Conservation (phyloP, 2,888 invertebrate species). For the Macaria notata region DNA sequence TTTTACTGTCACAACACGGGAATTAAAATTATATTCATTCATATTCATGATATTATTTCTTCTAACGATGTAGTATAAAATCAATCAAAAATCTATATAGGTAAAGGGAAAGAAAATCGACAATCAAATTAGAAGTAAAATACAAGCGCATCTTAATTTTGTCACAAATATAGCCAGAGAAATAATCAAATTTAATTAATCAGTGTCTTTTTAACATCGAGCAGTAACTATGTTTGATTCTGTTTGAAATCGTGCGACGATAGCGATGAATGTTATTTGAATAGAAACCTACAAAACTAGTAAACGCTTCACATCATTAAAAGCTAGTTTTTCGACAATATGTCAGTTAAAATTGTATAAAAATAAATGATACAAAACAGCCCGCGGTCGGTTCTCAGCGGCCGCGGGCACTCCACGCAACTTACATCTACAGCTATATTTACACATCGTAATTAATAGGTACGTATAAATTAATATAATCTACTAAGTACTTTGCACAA, state of each 20-base stretch:
- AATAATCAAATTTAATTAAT: background rate
- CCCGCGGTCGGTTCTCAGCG: slow-evolving; percentile 40
- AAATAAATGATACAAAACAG: slow-evolving; percentile 67
- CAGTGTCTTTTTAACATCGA: slow-evolving; percentile 7
- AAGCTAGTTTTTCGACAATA: slow-evolving; percentile 74
- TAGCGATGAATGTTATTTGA: slow-evolving; percentile 37
- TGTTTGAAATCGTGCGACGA: slow-evolving; percentile 26
- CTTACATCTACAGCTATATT: slow-evolving; percentile 62
- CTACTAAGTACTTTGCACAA: slow-evolving; percentile 82
- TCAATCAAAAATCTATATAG: slow-evolving; percentile 11
- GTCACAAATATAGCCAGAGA: background rate
- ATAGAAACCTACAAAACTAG: slow-evolving; percentile 47
- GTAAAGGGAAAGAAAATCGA: slow-evolving; percentile 14
- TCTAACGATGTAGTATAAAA: background rate
- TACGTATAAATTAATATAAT: slow-evolving; percentile 79
- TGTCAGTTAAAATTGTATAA: slow-evolving; percentile 76
- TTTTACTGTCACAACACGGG: slow-evolving; percentile 22
- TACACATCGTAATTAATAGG: slow-evolving; percentile 69
- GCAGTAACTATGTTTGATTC: background rate
- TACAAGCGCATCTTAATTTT: slow-evolving; percentile 10
- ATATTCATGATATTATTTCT: slow-evolving; percentile 2
- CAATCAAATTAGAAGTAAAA: slow-evolving; percentile 8
- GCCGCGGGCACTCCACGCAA: slow-evolving; percentile 47
- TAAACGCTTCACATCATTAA: slow-evolving; percentile 53
- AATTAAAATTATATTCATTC: slow-evolving; percentile 13